These are phyloP conservation scores for Drosophila equinoxialis DNA, from an alignment of 1,140 invertebrate genomes.

Conservation along the genomic window DNA sequence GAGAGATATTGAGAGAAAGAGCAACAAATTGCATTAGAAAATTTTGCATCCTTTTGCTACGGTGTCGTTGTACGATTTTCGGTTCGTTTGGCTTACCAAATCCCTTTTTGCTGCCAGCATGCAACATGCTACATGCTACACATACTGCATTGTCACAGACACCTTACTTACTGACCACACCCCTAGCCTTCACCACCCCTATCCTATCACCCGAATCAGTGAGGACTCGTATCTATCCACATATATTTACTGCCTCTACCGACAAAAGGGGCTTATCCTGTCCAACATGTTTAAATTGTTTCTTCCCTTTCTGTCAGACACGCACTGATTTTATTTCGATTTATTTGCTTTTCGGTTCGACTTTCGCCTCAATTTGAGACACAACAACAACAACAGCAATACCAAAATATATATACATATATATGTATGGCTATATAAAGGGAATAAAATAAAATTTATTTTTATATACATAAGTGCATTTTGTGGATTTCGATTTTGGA, in stretches of 20 bases:
- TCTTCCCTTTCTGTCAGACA: slow-evolving; percentile 62
- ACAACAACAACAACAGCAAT: not conserved
- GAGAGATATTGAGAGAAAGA: not conserved
- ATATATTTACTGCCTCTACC: slow-evolving; percentile 21
- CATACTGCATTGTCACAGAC: slow-evolving; percentile 66
- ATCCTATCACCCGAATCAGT: too few species aligned
- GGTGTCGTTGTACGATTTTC: slow-evolving; percentile 71
- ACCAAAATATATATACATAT: not conserved
- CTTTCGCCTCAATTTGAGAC: slow-evolving; percentile 39
- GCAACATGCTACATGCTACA: slow-evolving; percentile 44
- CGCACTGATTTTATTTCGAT: slow-evolving; percentile 75
- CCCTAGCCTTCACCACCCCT: not conserved
- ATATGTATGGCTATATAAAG: not conserved
- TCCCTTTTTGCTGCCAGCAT: slow-evolving; percentile 61
- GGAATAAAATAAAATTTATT: slow-evolving; percentile 43
- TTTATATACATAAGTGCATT: slow-evolving; percentile 51
- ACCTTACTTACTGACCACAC: slow-evolving; percentile 49
- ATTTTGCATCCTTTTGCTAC: slow-evolving; percentile 37
- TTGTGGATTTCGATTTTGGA: slow-evolving; percentile 52
- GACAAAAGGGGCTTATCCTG: slow-evolving; percentile 66
- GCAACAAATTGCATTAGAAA: slow-evolving; percentile 71
- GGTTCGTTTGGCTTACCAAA: slow-evolving; percentile 75
- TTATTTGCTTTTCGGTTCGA: slow-evolving; percentile 62
- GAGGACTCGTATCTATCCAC: slow-evolving; percentile 6
- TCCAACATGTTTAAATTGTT: slow-evolving; percentile 80